Base-by-base conservation (phyloP, 2,888 invertebrate species). In the Polylopha cassiicola region DNA sequence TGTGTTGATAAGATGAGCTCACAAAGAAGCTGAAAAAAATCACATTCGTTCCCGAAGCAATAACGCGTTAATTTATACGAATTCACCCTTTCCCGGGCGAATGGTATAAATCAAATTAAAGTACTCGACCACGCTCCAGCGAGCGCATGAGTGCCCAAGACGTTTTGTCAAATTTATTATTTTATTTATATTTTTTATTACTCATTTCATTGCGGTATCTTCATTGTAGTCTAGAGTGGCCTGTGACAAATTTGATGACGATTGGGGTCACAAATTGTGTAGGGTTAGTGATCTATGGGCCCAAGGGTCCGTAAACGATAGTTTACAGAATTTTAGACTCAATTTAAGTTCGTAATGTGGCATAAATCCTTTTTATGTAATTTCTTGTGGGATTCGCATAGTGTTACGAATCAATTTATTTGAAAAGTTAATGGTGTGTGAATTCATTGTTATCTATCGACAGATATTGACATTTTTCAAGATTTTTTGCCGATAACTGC, bases 141-240 rank as follows among this genome's bases (percentile, higher is more conserved):
- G 71, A 71, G 55, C 74, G 62, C 67, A 63, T 70, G 74, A 85
- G 84, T 78, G 82, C 77, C 77, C 75, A 85, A 85, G 85, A 85
- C 85, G 84, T 85, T 85, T 85, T 85, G 85, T 85, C 79, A 82
- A 82, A 79, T 81, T 82, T 82, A 82, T 82, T 82, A 84, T 84
- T 82, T 81, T 79, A 82, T 85, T 84, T 79, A 78, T 69, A 60
- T 76, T 79, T 78, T 82, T 84, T 81, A 81, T 82, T 79, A 70
- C 67, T 65, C 60, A 62, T 65, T 65, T 64, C 66, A 76, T 73
- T 78, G 76, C 69, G 69, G 66, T 61, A 54, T 72, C 69, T 65
- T 65, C 63, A 73, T 84, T 84, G 82, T 84, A 53, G 41, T 67
- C 58, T 78, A 67, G 77, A 82, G 82, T 82, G 74, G 74, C 65